Evolutionary conservation across 2,113 vertebrate species (phyloP).

Genomic region (Collichthys lucidus): DNA sequence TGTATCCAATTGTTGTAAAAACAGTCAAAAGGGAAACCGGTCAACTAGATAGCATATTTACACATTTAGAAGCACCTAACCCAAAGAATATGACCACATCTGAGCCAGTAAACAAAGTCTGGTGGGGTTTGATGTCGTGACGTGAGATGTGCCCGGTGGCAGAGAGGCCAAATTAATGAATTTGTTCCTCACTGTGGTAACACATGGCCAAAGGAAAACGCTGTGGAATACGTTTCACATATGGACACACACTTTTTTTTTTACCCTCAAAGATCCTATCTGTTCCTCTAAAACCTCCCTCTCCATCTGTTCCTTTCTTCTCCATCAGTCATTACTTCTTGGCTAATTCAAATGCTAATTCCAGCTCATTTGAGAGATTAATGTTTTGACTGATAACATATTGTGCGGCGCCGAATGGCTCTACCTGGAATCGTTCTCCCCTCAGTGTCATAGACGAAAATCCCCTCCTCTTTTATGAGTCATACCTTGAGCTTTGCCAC

Average conservation of each 20-base stretch:
- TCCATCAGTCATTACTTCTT: conserved; percentile 41
- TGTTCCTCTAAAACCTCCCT: conserved; percentile 31
- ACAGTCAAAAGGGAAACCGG: no score
- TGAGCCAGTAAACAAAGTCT: no score
- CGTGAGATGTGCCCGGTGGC: no score
- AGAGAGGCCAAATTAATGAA: background rate
- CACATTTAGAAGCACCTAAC: no score
- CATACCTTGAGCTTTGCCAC: conserved; percentile 29
- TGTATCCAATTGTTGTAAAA: no score
- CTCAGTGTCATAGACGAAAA: background rate
- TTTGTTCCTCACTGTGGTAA: background rate
- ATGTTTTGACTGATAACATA: conserved; percentile 55
- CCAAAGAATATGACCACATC: no score
- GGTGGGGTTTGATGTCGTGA: no score
- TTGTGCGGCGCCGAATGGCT: conserved; percentile 27
- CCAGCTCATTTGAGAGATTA: conserved; percentile 57
- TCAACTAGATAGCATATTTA: no score
- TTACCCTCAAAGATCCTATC: conserved; percentile 6
- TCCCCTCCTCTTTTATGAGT: background rate
- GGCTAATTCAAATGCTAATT: conserved; percentile 66
- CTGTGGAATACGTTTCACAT: background rate
- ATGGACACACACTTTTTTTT: background rate
- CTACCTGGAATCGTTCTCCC: conserved; percentile 42
- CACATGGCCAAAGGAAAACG: background rate
- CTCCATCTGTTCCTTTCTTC: conserved; percentile 49